These are phyloP conservation scores for Peromyscus californicus DNA, from an alignment of 2,113 vertebrate genomes.

Conservation along the genomic window DNA sequence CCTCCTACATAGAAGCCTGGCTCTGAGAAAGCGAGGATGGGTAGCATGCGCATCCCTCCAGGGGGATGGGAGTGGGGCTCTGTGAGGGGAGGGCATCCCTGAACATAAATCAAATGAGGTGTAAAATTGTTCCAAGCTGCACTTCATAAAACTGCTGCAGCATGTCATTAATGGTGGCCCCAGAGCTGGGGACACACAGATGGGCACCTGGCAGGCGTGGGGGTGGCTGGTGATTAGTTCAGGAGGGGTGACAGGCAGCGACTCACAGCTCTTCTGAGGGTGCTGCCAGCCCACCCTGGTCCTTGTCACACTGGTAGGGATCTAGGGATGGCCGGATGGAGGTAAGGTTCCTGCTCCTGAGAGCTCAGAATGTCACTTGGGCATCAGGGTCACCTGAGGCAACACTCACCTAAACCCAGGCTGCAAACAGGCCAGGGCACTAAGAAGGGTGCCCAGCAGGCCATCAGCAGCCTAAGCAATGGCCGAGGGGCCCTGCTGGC, in stretches of 20 bases:
- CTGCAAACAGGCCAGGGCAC: not conserved
- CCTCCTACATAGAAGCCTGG: not conserved
- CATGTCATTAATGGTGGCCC: conserved; percentile 55
- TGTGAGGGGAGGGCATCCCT: conserved; percentile 30
- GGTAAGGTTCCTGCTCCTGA: not conserved
- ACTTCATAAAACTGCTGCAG: conserved; percentile 73
- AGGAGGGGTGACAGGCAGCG: not conserved
- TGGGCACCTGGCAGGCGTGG: not conserved
- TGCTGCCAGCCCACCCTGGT: not conserved
- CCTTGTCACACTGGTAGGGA: not conserved
- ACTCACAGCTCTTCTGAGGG: not conserved
- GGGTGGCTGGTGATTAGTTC: conserved; percentile 33
- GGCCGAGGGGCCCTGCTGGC: too few relatives aligned
- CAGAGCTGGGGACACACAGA: conserved; percentile 62
- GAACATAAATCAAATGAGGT: conserved; percentile 83
- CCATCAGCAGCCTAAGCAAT: not conserved
- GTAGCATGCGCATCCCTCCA: not conserved
- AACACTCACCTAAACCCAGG: not conserved
- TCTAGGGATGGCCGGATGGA: not conserved
- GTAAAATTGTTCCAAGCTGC: conserved; percentile 77
- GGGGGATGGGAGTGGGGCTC: not conserved
- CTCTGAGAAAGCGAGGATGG: not conserved
- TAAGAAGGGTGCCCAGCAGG: not conserved
- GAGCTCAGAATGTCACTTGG: not conserved
- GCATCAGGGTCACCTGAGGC: not conserved